phyloP scores from a whole-genome alignment of 2,797 vertebrate genomes.

The Halcyon leucocephala region DNA sequence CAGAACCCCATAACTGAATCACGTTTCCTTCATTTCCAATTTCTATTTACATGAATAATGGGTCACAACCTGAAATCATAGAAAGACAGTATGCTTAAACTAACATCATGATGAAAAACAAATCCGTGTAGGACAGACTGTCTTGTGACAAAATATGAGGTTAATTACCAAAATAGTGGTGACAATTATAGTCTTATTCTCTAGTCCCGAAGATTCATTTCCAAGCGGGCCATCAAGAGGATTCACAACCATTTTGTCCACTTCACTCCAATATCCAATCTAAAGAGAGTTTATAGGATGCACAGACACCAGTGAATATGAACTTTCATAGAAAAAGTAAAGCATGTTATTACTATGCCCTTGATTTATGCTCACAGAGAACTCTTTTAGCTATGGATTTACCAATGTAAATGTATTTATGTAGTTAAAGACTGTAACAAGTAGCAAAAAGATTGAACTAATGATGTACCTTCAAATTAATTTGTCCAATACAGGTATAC shows the following conservation, averaged over 20 bases:
- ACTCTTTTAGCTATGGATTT: background rate
- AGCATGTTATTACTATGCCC: background rate
- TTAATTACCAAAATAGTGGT: slow-evolving; percentile 97
- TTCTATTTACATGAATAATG: slow-evolving; percentile 7
- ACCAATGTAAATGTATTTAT: background rate
- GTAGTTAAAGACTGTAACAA: background rate
- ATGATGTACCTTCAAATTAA: background rate
- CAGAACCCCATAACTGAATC: background rate
- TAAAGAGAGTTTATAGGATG: slow-evolving; percentile 77
- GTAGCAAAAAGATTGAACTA: background rate
- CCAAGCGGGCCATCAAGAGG: slow-evolving; percentile 90
- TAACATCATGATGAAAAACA: background rate
- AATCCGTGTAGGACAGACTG: slow-evolving; percentile 1
- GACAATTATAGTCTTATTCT: slow-evolving; percentile 98
- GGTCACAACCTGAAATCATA: background rate
- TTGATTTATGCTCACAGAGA: background rate
- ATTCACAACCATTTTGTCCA: slow-evolving; percentile 98
- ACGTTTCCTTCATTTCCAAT: background rate
- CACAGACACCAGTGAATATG: slow-evolving; percentile 7
- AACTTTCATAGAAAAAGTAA: background rate
- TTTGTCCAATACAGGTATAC: background rate
- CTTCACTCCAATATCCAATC: slow-evolving; percentile 99
- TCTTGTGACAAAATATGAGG: slow-evolving; percentile 55
- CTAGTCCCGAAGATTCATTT: slow-evolving; percentile 94
- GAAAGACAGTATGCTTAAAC: background rate